A percentile compares a stretch with the other conserved stretches of the same genome.
Conservation (phyloP, 2,113 vertebrate genomes). For the Equus quagga region DNA sequence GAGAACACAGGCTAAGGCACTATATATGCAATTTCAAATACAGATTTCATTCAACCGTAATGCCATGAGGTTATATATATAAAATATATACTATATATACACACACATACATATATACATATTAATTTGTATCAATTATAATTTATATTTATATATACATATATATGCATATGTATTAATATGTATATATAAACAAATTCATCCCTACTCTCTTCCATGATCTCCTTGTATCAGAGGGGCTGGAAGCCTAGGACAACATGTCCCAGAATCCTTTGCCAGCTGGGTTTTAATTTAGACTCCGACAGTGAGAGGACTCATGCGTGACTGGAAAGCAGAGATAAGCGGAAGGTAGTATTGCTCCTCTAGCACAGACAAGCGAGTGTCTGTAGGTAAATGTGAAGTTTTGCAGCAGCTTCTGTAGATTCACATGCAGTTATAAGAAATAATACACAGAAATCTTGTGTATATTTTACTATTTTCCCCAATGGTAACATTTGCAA, state of each 20-base stretch:
- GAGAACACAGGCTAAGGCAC: background rate
- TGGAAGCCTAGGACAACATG: background rate
- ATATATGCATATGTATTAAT: background rate
- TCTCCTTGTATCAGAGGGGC: background rate
- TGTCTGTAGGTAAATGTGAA: background rate
- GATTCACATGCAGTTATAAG: background rate
- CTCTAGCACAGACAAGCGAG: background rate
- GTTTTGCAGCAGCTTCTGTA: background rate
- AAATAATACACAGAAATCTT: background rate
- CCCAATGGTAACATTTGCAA: background rate
- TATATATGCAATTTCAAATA: background rate
- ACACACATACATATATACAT: background rate
- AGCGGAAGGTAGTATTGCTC: background rate
- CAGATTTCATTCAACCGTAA: slow-evolving; percentile 34
- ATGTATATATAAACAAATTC: background rate
- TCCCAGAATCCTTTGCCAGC: background rate
- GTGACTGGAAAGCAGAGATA: background rate
- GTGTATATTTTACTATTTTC: background rate
- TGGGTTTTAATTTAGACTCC: background rate
- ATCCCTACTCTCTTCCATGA: background rate
- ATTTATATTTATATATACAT: background rate
- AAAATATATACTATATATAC: background rate
- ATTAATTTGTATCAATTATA: background rate
- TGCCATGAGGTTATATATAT: background rate
- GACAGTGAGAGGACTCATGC: background rate